These are phyloP conservation scores for Apamea crenata DNA, from an alignment of 2,888 invertebrate genomes.

Conservation along the genomic window DNA sequence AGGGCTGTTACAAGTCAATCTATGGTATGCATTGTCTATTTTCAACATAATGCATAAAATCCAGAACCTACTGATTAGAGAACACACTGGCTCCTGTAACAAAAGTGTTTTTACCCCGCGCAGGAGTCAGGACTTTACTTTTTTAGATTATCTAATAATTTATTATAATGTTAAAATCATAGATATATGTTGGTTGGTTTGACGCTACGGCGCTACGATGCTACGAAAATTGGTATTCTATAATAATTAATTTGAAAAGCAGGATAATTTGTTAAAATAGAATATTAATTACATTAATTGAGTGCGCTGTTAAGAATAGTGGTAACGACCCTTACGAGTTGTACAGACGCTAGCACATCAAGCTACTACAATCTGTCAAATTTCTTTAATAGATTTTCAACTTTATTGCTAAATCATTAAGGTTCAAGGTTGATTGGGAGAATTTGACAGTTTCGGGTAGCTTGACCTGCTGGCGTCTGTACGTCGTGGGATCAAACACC, in stretches of 20 bases:
- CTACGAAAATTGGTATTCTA: neutral
- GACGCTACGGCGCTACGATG: neutral
- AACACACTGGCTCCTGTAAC: neutral
- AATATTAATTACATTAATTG: neutral
- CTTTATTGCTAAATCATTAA: no score
- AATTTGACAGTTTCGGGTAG: no score
- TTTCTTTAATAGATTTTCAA: no score
- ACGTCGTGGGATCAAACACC: no score
- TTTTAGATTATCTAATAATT: neutral
- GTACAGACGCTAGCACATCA: no score
- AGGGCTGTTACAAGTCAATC: slow-evolving; percentile 40
- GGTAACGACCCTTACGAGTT: no score
- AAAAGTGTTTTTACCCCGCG: neutral
- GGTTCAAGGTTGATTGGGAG: no score
- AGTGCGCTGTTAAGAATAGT: neutral
- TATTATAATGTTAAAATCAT: neutral
- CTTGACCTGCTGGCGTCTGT: no score
- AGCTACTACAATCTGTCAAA: no score
- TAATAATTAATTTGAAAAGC: neutral
- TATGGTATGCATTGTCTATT: neutral
- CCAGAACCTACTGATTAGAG: neutral
- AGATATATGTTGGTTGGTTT: no score
- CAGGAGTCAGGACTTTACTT: neutral
- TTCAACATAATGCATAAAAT: neutral
- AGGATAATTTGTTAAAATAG: neutral